Conservation (phyloP, 2,888 invertebrate species). For the Drosophila algonquin region DNA sequence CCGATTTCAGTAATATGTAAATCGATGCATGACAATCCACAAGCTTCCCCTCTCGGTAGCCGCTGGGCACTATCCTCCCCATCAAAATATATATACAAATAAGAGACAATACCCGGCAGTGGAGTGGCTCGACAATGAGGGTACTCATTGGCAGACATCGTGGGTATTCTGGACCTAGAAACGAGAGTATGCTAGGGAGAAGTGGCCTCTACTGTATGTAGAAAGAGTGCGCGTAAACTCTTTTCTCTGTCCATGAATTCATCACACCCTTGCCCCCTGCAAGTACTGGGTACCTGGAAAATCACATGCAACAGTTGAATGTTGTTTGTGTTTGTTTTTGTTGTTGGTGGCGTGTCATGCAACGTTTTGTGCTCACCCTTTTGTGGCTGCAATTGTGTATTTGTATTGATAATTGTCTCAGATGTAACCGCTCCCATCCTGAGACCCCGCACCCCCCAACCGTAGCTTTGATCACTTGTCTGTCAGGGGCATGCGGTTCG, state of each 20-base stretch:
- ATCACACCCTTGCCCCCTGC: background rate
- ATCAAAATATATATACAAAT: conserved; percentile 28
- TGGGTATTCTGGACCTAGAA: too few species aligned
- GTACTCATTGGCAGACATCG: background rate
- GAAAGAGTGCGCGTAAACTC: background rate
- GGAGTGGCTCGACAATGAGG: background rate
- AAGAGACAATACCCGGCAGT: background rate
- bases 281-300: conserved; percentile 48
- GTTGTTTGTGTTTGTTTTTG: conserved; percentile 29
- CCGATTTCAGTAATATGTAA: conserved; percentile 57
- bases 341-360: conserved; percentile 59
- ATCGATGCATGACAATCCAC: conserved; percentile 62
- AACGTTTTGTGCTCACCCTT: conserved; percentile 56
- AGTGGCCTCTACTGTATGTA: background rate
- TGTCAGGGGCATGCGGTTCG: conserved; percentile 68
- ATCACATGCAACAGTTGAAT: conserved; percentile 62
- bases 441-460: background rate
- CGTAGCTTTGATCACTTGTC: conserved; percentile 40
- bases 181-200: too few species aligned
- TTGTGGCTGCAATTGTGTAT: conserved; percentile 47
- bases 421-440: conserved; percentile 23
- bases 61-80: background rate
- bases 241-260: too few species aligned
- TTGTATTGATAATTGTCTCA: conserved; percentile 66
- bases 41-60: conserved; percentile 12